Percentiles rank a stretch among this genome's conserved stretches.
These are phyloP conservation scores for Menidia beryllina DNA, from an alignment of 2,113 vertebrate species.

Conservation along the genomic window DNA sequence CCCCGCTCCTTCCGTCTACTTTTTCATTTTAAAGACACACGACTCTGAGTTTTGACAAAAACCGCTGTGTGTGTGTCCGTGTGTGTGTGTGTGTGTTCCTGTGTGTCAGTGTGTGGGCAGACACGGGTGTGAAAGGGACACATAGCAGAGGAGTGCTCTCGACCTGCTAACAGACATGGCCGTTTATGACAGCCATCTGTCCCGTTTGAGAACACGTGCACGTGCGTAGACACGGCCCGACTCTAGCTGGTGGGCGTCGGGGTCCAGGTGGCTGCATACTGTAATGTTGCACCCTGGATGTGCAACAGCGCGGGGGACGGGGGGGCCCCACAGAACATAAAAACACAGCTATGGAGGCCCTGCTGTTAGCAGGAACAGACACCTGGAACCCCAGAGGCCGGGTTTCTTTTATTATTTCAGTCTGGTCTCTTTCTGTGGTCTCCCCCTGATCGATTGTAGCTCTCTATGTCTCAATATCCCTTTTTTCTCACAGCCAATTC, in stretches of 20 bases:
- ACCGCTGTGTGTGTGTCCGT: neutral
- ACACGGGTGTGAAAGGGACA: slow-evolving; percentile 39
- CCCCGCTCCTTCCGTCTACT: neutral
- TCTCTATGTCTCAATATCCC: no score
- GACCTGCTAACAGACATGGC: slow-evolving; percentile 64
- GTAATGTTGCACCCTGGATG: slow-evolving; percentile 67
- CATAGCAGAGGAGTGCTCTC: slow-evolving; percentile 63
- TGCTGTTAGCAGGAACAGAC: slow-evolving; percentile 14
- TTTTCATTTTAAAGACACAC: no score
- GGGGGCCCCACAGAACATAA: slow-evolving; percentile 50
- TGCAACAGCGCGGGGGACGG: slow-evolving; percentile 59
- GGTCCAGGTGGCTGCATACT: slow-evolving; percentile 71
- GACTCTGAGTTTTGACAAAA: no score
- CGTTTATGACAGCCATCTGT: slow-evolving; percentile 77
- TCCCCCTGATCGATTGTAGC: no score
- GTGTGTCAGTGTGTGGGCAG: slow-evolving; percentile 47
- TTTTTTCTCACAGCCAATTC: no score
- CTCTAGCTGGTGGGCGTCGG: slow-evolving; percentile 59
- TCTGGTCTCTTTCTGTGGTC: no score
- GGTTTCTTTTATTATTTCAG: no score
- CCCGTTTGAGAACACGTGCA: slow-evolving; percentile 26
- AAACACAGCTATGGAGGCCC: slow-evolving; percentile 40
- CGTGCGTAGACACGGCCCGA: slow-evolving; percentile 41
- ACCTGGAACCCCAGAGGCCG: slow-evolving; percentile 22
- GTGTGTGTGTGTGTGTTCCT: slow-evolving; percentile 1